Base-by-base conservation (phyloP, 2,888 invertebrate species). In the Neoaliturus tenellus region DNA sequence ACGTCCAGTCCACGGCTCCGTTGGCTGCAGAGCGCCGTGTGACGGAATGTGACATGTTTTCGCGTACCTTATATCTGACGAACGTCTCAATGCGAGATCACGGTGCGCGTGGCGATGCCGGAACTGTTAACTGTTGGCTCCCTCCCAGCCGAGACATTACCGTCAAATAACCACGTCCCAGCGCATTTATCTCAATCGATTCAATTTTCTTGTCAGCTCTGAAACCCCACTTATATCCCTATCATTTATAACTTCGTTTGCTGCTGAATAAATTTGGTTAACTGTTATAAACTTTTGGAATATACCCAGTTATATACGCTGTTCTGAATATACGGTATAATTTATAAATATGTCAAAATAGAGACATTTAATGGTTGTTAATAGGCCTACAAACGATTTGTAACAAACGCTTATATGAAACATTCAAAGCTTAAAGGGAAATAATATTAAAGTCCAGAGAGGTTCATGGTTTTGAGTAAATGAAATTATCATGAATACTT, bases 111-210 rank as follows among this genome's bases (percentile, higher is more conserved):
- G 55, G 55, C 23, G 23, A 55, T 5, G 23, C 55, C 23, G 12
- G 23, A 55, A 6, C 55, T 25, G n/a, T n/a, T n/a, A n/a, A n/a
- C n/a, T 55, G 23, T 62, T 62, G 62, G 62, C 62, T 28, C 62
- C 62, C 14, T 62, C 62, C 62, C 28, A 28, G 28, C 28, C 31
- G 28, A 28, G 62, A 28, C 62, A 28, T 12, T 62, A 28, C 14
- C 55, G 55, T 55, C 55, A 55, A 55, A 55, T 55, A 55, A 55
- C 62, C 62, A 62, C 62, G 62, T 62, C 62, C 17, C 28, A 12
- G 23, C 6, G 28, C 62, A 62, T 62, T 62, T 62, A 62, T 62
- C 62, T 28, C 62, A 25, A 62, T 62, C 62, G 62, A 28, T 62
- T 62, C 62, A 62, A 28, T 62, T 62, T 62, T 31, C 25, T 62